Percentiles rank a stretch among this genome's conserved stretches.
These are phyloP conservation scores for Montipora capitata DNA, from an alignment of 92 coral and sea anemone species.

Conservation along the genomic window DNA sequence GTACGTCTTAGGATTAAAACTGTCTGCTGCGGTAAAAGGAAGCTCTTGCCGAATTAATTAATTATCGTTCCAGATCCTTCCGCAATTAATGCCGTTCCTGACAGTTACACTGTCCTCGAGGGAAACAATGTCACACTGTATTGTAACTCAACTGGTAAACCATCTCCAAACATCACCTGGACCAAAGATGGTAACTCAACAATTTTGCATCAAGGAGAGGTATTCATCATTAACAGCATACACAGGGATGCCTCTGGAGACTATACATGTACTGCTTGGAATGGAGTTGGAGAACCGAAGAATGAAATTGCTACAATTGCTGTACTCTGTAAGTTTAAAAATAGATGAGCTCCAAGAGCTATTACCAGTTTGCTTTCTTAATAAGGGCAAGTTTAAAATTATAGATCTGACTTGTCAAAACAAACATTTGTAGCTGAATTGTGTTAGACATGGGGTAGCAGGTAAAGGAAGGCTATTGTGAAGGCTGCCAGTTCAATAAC, in stretches of 20 bases:
- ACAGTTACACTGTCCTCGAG: neutral
- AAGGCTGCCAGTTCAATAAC: no score
- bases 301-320: neutral
- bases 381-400: no score
- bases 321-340: conserved; percentile 23
- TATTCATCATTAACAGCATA: neutral
- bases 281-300: conserved; percentile 17
- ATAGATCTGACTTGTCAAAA: no score
- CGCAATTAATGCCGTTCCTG: neutral
- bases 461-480: no score
- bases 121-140: conserved; percentile 14
- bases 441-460: no score
- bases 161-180: conserved; percentile 51
- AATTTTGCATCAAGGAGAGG: conserved; percentile 31
- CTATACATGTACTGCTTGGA: conserved; percentile 24
- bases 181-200: neutral
- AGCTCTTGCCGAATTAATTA: no score
- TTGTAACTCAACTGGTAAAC: conserved; percentile 40
- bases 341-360: no score
- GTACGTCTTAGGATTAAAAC: no score
- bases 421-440: no score
- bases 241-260: conserved; percentile 1
- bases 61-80: neutral
- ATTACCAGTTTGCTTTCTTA: no score
- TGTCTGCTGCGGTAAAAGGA: no score